A percentile compares a stretch with the other conserved stretches of the same genome.
These are phyloP conservation scores for Aphelocoma californica DNA, from an alignment of 2,797 vertebrate species.

Conservation along the genomic window DNA sequence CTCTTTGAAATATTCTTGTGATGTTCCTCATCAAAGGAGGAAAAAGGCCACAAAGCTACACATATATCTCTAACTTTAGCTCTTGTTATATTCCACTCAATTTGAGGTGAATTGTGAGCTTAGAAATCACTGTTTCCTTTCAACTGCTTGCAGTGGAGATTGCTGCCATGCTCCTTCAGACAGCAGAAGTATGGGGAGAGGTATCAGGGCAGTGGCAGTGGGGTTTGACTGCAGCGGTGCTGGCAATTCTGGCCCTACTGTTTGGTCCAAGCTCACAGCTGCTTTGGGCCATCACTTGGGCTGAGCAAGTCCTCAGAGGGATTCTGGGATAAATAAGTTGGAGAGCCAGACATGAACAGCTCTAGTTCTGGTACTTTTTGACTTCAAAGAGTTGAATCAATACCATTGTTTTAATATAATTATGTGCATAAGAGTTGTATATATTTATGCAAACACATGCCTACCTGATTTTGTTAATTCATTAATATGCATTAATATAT, in stretches of 20 bases:
- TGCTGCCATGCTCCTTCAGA: neutral
- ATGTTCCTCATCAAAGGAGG: neutral
- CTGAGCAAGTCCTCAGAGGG: neutral
- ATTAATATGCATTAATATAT: neutral
- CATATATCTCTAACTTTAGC: neutral
- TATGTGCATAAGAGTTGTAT: neutral
- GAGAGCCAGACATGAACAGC: neutral
- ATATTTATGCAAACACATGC: neutral
- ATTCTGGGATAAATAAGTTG: neutral
- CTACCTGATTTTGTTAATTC: neutral
- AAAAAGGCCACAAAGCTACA: neutral
- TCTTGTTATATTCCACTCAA: neutral
- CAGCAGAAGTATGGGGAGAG: neutral
- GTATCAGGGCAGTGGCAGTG: neutral
- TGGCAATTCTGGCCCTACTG: neutral
- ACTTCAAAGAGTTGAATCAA: neutral
- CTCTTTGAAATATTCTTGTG: neutral
- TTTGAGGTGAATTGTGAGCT: neutral
- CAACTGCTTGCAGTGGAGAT: neutral
- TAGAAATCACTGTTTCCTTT: neutral
- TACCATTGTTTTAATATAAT: neutral
- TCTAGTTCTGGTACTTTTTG: neutral
- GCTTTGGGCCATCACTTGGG: rapidly evolving
- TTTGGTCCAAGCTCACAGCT: rapidly evolving
- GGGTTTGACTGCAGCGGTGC: neutral